Evolutionary conservation across 2,888 invertebrate species (phyloP), one percentile per base, ranked within the genome.

Genomic region (Synanthedon tipuliformis): DNA sequence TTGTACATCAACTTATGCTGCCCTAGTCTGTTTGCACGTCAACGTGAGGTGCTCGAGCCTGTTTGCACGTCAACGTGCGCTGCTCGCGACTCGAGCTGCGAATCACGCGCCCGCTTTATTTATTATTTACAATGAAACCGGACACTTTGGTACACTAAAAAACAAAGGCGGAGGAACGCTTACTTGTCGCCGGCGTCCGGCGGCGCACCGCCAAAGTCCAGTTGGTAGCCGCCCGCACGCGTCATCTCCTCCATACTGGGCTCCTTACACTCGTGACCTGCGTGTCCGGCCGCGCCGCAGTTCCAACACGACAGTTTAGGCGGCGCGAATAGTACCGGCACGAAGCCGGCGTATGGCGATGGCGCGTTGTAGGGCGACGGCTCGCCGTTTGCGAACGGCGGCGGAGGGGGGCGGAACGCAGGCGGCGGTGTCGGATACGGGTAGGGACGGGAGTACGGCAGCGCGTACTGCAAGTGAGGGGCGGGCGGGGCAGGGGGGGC

Each of bases 221-320:
- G 79, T 75, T 90, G 91, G 69, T 92, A 93, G 57, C 90, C 89
- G 60, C 91, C 91, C 59, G 91, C 90, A 64, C 92, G 90, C 48
- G 95, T 95, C 83, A 96, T 94, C 80, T 96, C 95, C 78, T 98
- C 97, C 91, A 97, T 95, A 54, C 95, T 95, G 59, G 93, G 93
- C 75, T 95, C 95, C 71, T 93, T 93, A 78, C 97, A 98, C 64
- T 97, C 97, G 65, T 91, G 89, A 23, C 96, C 96, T 52, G 90
- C 89, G 78, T 98, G 97, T 52, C 91, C 93, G 54, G 91, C 90
- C 53, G 92, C 93, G 56, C 97, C 97, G 84, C 98, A 98, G 78
- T 97, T 98, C 88, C 94, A 97, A 82, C 97, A 98, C 49, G 94
- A 94, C 53, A 91, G 83, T 75, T 92, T 91, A 50, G 90, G 89